Evolutionary conservation across 2,113 vertebrate species (phyloP), one percentile per base, ranked within the genome.

Genomic region (Bos indicus): DNA sequence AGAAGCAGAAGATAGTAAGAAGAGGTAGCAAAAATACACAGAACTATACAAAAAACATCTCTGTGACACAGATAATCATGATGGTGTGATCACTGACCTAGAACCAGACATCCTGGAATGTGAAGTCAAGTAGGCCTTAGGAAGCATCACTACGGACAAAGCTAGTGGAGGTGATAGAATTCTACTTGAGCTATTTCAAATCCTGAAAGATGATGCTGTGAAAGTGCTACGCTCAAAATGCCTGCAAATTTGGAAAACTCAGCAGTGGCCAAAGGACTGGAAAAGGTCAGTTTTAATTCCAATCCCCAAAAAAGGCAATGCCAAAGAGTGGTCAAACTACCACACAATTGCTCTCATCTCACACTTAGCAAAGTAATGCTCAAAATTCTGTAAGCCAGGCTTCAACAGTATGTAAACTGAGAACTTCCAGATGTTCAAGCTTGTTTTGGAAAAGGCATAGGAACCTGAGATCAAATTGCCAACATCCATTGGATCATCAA

Each of bases 61-160:
- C 17, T 21, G 9, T 23, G 64, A 71, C 19, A 2, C n/a, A 71
- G n/a, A 71, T 36, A 36, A 71, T 36, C 64, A 71, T 0, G 2
- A 21, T 21, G 19, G 64, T 71, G n/a, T 71, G 19, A 71, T 71
- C 64, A 12, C 64, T 71, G 9, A 71, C 64, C 17, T 71, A 71
- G 64, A 11, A 1, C 9, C n/a, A 71, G n/a, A 71, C 9, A 71
- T 71, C n/a, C 64, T 36, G 64, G 64, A 71, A 71, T 71, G n/a
- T 0, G 2, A 71, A 23, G n/a, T 36, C 9, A 71, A 71, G 17
- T 23, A 3, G 19, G n/a, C n/a, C n/a, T 71, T 36, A 36, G n/a
- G n/a, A 71, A 71, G n/a, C 64, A 71, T 36, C 64, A 71, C 64
- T 36, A 36, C 0, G 2, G 2, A 71, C n/a, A 71, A 71, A 71